Evolutionary conservation across 2,888 invertebrate genomes (phyloP).

Genomic region (Neria commutata): DNA sequence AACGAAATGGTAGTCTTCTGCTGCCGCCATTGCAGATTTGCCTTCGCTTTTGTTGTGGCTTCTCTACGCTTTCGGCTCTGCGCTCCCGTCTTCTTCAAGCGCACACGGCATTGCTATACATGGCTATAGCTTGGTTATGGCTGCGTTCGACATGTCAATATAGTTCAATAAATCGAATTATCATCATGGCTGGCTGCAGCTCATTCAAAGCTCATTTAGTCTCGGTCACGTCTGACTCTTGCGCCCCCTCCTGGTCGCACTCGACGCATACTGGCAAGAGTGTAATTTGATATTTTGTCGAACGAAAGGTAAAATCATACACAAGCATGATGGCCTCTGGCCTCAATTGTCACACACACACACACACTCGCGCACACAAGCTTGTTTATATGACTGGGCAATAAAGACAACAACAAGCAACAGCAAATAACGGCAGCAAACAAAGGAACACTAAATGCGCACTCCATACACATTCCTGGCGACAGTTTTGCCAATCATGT

Average conservation of each 20-base stretch:
- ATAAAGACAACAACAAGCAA: slow-evolving; percentile 19
- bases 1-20: too few species aligned
- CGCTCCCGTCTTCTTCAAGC: too few species aligned
- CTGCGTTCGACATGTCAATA: slow-evolving; percentile 53
- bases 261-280: slow-evolving; percentile 31
- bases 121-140: too few species aligned
- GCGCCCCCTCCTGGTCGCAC: slow-evolving; percentile 1
- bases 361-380: slow-evolving; percentile 17
- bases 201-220: slow-evolving; percentile 54
- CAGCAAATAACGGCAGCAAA: slow-evolving; percentile 17
- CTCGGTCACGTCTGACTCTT: slow-evolving; percentile 21
- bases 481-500: slow-evolving; percentile 29
- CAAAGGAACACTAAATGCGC: too few species aligned
- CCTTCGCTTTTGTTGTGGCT: too few species aligned
- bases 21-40: too few species aligned
- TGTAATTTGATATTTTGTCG: slow-evolving; percentile 55
- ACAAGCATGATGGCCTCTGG: slow-evolving; percentile 53
- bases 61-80: too few species aligned
- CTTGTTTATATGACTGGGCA: slow-evolving; percentile 11
- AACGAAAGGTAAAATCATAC: slow-evolving; percentile 54
- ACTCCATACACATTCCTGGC: slow-evolving; percentile 16
- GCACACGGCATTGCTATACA: too few species aligned
- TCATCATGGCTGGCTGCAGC: slow-evolving; percentile 56
- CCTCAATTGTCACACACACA: slow-evolving; percentile 49
- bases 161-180: slow-evolving; percentile 56